Conservation (phyloP, 2,888 invertebrate genomes). For the Hipparchia sbordonii region DNA sequence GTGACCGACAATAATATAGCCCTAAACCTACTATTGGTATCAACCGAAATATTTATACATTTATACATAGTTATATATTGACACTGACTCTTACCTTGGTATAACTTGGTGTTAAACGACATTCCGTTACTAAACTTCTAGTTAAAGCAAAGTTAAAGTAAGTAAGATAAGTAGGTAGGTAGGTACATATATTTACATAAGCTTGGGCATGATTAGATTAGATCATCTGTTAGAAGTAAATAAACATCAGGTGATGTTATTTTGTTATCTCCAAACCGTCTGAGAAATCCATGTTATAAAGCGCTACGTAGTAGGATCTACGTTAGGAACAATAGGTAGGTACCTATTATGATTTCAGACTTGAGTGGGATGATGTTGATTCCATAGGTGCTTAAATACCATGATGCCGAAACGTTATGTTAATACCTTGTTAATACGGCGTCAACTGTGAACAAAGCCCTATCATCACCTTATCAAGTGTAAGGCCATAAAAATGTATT, state of each 20-base stretch:
- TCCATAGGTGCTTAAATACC: not conserved
- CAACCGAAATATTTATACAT: slow-evolving; percentile 21
- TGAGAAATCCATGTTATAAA: slow-evolving; percentile 31
- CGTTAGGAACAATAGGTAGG: not conserved
- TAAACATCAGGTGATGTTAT: slow-evolving; percentile 38
- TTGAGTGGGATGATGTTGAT: not conserved
- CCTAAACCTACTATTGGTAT: slow-evolving; percentile 15
- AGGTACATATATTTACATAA: not conserved
- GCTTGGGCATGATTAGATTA: slow-evolving; percentile 30
- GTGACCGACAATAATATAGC: slow-evolving; percentile 76
- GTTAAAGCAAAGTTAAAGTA: not conserved
- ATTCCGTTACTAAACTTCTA: slow-evolving; percentile 1
- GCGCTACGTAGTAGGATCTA: not conserved
- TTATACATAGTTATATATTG: not conserved
- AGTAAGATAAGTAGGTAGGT: not conserved
- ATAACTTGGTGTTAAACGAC: not conserved
- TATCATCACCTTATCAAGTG: not conserved
- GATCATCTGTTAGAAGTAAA: slow-evolving; percentile 37
- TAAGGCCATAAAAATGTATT: not conserved
- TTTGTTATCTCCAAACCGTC: slow-evolving; percentile 27
- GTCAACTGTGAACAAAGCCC: slow-evolving; percentile 12
- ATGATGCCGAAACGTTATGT: not conserved
- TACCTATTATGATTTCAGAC: no score
- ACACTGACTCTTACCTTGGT: slow-evolving; percentile 21
- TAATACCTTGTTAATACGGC: not conserved